These are phyloP conservation scores for Odocoileus hemionus DNA, from an alignment of 2,113 vertebrate species.

Conservation along the genomic window DNA sequence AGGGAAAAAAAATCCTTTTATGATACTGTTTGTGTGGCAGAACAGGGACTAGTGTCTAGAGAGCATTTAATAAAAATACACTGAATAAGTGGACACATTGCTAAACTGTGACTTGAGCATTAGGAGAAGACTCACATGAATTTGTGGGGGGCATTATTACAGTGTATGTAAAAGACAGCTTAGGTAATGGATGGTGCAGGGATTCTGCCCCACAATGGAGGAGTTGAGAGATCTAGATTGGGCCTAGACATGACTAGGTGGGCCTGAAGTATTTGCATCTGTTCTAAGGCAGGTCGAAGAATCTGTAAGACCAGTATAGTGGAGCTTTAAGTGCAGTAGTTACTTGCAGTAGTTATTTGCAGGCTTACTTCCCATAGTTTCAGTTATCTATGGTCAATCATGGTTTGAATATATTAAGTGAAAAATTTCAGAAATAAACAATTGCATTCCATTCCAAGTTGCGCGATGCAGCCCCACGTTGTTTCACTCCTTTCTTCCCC, in stretches of 20 bases:
- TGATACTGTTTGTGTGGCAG: not conserved
- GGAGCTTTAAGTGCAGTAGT: not conserved
- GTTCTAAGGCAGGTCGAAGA: not conserved
- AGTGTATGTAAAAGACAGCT: not conserved
- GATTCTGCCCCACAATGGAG: not conserved
- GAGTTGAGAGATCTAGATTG: not conserved
- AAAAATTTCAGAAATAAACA: not conserved
- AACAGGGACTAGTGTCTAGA: not conserved
- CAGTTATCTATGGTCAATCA: not conserved
- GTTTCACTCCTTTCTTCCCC: not conserved
- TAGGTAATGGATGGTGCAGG: not conserved
- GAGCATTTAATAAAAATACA: not conserved
- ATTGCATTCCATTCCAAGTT: not conserved
- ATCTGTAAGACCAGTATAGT: not conserved
- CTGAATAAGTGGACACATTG: not conserved
- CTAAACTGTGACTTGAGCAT: not conserved
- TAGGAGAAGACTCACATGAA: not conserved
- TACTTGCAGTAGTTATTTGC: not conserved
- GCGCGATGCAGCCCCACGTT: not conserved
- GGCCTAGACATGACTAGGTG: not conserved
- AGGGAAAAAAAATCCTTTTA: not conserved
- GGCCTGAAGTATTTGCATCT: not conserved
- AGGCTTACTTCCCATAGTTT: not conserved
- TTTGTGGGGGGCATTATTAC: not conserved
- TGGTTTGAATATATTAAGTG: not conserved